Conservation (phyloP, 2,113 vertebrate species). For the Rhinoptilus africanus region DNA sequence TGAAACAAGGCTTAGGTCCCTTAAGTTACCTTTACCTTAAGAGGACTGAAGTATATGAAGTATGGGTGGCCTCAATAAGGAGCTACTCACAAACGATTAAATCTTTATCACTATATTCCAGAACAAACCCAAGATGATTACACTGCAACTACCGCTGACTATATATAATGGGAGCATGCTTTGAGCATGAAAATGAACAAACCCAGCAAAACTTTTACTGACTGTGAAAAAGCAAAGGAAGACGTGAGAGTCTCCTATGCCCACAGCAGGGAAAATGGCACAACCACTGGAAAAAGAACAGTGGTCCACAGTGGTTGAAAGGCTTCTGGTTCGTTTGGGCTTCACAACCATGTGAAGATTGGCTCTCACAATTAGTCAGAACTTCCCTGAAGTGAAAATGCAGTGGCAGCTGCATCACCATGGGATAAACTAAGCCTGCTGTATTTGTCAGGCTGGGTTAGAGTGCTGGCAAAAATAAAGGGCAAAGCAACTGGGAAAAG, state of each 20-base stretch:
- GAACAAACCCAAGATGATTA: background rate
- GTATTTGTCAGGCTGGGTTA: background rate
- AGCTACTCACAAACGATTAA: background rate
- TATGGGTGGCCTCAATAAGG: background rate
- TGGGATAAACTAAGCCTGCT: background rate
- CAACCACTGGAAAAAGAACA: background rate
- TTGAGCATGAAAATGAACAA: background rate
- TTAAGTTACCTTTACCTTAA: background rate
- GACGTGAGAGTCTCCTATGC: rapidly evolving
- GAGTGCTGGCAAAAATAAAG: background rate
- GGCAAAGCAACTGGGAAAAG: background rate
- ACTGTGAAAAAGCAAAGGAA: background rate
- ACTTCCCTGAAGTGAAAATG: background rate
- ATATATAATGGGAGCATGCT: background rate
- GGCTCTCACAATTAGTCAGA: background rate
- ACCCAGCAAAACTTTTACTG: background rate
- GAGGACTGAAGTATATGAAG: background rate
- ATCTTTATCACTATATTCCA: background rate
- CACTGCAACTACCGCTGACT: background rate
- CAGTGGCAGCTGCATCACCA: background rate
- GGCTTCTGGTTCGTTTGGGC: background rate
- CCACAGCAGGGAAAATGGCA: background rate
- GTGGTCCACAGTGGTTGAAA: background rate
- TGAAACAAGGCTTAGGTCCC: background rate
- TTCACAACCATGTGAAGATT: background rate